Evolutionary conservation across 2,113 vertebrate species (phyloP).

Genomic region (Prunella fulvescens): DNA sequence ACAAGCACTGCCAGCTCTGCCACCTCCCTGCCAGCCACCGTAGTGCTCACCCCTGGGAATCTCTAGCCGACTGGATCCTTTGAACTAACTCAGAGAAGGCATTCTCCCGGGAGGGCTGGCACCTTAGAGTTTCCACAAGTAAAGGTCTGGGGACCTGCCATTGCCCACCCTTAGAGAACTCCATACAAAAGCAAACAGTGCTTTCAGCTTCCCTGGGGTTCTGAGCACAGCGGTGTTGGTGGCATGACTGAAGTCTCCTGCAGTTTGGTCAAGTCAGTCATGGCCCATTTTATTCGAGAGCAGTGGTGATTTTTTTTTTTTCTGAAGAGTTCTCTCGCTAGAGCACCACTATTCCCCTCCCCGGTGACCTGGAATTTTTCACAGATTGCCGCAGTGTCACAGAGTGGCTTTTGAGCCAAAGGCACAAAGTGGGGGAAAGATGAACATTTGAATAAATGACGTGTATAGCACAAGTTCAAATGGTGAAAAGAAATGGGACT

Average conservation of each 20-base stretch:
- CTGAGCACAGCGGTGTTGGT: background rate
- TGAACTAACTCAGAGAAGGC: background rate
- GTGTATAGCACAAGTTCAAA: background rate
- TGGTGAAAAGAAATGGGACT: slow-evolving; percentile 13
- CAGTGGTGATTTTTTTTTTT: background rate
- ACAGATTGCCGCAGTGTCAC: background rate
- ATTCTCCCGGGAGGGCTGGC: background rate
- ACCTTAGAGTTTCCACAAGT: background rate
- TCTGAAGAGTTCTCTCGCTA: background rate
- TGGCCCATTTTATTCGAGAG: background rate
- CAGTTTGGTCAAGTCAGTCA: background rate
- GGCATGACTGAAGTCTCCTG: background rate
- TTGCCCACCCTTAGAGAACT: background rate
- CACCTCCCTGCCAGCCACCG: background rate
- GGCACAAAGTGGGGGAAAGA: slow-evolving; percentile 2
- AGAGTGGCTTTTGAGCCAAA: slow-evolving; percentile 52
- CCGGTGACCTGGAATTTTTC: slow-evolving; percentile 13
- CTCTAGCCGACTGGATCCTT: background rate
- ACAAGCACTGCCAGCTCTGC: background rate
- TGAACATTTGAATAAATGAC: slow-evolving; percentile 37
- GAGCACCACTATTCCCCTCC: background rate
- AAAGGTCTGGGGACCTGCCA: background rate
- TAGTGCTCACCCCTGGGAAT: background rate
- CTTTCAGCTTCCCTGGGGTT: background rate
- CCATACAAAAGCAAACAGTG: background rate